Base-by-base conservation (phyloP, 2,888 invertebrate genomes). In the Taenaris catops region DNA sequence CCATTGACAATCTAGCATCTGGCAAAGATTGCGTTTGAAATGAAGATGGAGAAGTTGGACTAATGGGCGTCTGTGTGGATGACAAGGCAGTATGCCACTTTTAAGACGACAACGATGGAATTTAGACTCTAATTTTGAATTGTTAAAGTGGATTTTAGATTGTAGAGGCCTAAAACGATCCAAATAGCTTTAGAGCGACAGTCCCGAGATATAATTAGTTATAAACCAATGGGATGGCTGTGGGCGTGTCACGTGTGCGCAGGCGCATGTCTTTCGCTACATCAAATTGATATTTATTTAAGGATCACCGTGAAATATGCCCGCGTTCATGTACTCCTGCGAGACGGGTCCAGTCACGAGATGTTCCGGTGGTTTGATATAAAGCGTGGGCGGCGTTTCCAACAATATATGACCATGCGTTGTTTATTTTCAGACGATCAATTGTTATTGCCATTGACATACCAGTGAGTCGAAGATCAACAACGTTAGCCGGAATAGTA, bases 281-380 rank as follows among this genome's bases (percentile, higher is more conserved):
- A 67, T 76, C 70, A 71, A 76, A 70, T 63, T 64, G 57, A 68
- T 64, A 73, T 74, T 78, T 83, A 84, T 83, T 79, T 72, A 70
- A 62, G 62, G 61, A 58, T 52, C 44, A 54, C 49, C 40, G 58
- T 79, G 83, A 84, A 63, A 67, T 70, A 84, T 81, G 70, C 48
- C 62, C 42, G 51, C 46, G 63, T 52, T 67, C 80, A 83, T 84
- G n/a, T n/a, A n/a, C n/a, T n/a, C n/a, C n/a, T n/a, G n/a, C n/a
- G 6, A 79, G 90, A 46, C 88, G 87, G 0, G 91, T 90, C 88
- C 91, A 93, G 63, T 93, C 93, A 43, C 91, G 89, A 50, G 92
- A 92, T 2, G 91, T 91, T 11, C 93, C 93, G 7, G 89, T 80
- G 0, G 91, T 89, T 38, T 71, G 83, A 59, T 91, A 91, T 34